Conservation (phyloP, 2,113 vertebrate species). For the Tetrao urogallus region DNA sequence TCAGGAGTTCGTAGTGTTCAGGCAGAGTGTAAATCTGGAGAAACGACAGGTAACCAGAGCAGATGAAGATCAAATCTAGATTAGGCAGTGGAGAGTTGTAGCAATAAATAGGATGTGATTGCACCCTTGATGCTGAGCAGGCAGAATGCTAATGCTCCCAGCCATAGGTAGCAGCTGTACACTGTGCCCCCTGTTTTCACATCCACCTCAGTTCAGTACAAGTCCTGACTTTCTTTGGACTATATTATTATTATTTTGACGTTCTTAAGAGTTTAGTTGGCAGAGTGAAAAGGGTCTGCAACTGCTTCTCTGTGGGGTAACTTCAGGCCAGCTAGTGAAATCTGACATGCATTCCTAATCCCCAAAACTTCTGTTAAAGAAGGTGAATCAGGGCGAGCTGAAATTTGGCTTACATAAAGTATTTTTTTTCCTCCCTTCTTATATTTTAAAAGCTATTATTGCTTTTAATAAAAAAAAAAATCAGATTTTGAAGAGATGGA, state of each 20-base stretch:
- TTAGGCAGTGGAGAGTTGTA: not conserved
- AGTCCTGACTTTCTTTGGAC: not conserved
- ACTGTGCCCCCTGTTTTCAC: rapidly evolving
- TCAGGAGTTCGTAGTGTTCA: not conserved
- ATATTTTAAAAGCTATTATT: not conserved
- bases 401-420: not conserved
- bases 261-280: not conserved
- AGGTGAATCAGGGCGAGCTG: not conserved
- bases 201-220: not conserved
- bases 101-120: not conserved
- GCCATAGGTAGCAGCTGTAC: rapidly evolving
- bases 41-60: not conserved
- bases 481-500: not conserved
- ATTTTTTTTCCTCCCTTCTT: not conserved
- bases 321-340: not conserved
- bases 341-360: constrained; percentile 28
- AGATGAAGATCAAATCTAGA: not conserved
- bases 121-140: not conserved
- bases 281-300: not conserved
- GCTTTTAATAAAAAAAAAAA: not conserved
- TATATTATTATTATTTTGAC: not conserved
- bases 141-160: not conserved
- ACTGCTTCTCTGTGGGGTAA: constrained; percentile 1
- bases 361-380: constrained; percentile 25
- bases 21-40: not conserved